Base-by-base conservation (phyloP, 1,140 invertebrate species). In the Archivesica marissinica region DNA sequence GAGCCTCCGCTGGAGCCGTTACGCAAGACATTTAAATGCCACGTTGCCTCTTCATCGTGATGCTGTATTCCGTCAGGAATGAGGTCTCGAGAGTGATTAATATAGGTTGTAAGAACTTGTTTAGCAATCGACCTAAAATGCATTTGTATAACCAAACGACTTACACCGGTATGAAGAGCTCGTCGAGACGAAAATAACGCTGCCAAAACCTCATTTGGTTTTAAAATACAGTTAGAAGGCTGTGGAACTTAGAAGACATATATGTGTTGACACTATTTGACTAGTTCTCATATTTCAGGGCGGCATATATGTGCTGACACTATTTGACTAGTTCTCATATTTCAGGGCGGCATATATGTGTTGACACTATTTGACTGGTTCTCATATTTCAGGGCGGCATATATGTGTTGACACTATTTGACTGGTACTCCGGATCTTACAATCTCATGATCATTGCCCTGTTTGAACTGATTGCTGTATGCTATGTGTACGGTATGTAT, bases 341-440 rank as follows among this genome's bases (percentile, higher is more conserved):
- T 97, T 97, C 77, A 93, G 90, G 91, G 96, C 88, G 97, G 97
- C 11, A 97, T 97, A 95, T 97, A 97, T 91, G 96, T 97, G 96
- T 93, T 97, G 11, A 96, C 97, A 89, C 88, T 97, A 79, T 96
- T 97, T 96, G 97, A 97, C 89, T 97, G 97, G 89, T 97, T 97
- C 89, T 96, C 96, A 90, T 97, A 96, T 78, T 85, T 61, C 83
- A 93, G 91, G 92, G 96, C 88, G 97, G 97, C 9, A 97, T 97
- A 95, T 97, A 97, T 91, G 96, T 97, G 96, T 93, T 97, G 13
- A 96, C 97, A 89, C 88, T 97, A 79, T 97, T 97, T 96, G 97
- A 97, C 89, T 97, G 97, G 89, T 97, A 97, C 89, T 96, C 97
- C 0, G 97, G 97, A 17, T 97, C 97, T 89, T 97, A 97, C 95